Evolutionary conservation across 2,888 invertebrate species (phyloP).

Genomic region (Nemurella pictetii): DNA sequence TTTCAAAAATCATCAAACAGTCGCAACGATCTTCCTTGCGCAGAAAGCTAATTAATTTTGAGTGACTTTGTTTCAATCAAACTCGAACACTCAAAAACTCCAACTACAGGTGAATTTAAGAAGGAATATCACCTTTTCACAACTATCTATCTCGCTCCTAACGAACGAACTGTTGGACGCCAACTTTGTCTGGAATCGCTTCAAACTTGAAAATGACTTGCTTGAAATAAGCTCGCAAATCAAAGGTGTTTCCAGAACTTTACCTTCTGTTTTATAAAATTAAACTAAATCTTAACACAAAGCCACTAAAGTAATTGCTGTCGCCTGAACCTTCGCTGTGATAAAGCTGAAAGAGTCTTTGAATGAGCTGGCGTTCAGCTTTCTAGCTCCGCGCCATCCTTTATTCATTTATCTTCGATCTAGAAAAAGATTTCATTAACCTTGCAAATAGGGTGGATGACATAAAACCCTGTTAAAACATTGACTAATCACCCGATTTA

Average conservation of each 20-base stretch:
- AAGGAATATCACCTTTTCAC: background rate
- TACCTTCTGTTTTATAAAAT: background rate
- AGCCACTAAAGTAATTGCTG: background rate
- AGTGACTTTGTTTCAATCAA: background rate
- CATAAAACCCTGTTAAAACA: background rate
- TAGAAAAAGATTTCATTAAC: background rate
- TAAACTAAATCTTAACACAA: background rate
- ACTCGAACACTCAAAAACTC: background rate
- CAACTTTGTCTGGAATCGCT: background rate
- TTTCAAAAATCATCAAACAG: background rate
- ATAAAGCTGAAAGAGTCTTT: background rate
- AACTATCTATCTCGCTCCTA: background rate
- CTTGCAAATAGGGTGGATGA: background rate
- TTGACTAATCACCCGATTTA: constrained; percentile 1
- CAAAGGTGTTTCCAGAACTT: background rate
- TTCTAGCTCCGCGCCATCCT: background rate
- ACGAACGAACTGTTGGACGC: background rate
- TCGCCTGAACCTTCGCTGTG: background rate
- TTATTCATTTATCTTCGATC: background rate
- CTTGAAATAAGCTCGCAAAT: background rate
- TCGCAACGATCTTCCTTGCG: background rate
- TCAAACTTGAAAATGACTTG: background rate
- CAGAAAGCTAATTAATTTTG: background rate
- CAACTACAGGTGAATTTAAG: background rate
- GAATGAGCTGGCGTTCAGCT: background rate